Percentiles rank a stretch among this genome's conserved stretches.
Evolutionary conservation across 2,888 invertebrate genomes (phyloP).

Genomic region (Lordiphosa andalusiaca): DNA sequence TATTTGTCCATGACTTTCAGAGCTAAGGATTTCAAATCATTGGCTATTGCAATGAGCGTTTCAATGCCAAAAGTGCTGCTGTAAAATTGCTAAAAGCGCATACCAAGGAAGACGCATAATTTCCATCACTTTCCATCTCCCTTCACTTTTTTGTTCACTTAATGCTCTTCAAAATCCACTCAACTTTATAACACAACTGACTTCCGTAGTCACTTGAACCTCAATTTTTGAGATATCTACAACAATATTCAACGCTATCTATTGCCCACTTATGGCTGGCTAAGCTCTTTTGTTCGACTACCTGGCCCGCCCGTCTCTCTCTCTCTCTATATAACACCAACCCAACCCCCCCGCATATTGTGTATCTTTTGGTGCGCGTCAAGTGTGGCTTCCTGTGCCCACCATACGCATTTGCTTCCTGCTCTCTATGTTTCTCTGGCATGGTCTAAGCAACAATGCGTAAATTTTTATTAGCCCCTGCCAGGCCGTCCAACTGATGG

Average conservation of each 20-base stretch:
- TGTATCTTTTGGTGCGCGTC: constrained; percentile 40
- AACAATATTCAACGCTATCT: constrained; percentile 8
- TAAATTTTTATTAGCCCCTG: constrained; percentile 61
- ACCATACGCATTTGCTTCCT: constrained; percentile 25
- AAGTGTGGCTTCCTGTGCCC: constrained; percentile 66
- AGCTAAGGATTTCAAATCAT: no score
- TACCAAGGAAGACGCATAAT: no score
- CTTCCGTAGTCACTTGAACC: constrained; percentile 12
- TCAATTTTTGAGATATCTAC: constrained; percentile 7
- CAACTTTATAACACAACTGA: not conserved
- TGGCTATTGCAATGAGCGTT: no score
- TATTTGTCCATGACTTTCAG: no score
- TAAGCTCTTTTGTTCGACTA: constrained; percentile 2
- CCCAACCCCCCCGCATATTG: constrained; percentile 11
- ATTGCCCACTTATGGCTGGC: constrained; percentile 7
- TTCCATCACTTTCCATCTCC: no score
- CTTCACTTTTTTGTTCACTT: no score
- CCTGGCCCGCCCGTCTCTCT: constrained; percentile 1
- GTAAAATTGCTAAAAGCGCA: no score
- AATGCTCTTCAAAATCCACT: no score
- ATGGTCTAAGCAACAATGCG: constrained; percentile 46
- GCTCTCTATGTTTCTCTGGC: constrained; percentile 17
- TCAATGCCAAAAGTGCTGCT: no score
- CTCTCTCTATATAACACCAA: no score
- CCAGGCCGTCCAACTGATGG: constrained; percentile 55